Evolutionary conservation across 2,888 invertebrate species (phyloP).

Genomic region (Vannuccia rotundouncinata): DNA sequence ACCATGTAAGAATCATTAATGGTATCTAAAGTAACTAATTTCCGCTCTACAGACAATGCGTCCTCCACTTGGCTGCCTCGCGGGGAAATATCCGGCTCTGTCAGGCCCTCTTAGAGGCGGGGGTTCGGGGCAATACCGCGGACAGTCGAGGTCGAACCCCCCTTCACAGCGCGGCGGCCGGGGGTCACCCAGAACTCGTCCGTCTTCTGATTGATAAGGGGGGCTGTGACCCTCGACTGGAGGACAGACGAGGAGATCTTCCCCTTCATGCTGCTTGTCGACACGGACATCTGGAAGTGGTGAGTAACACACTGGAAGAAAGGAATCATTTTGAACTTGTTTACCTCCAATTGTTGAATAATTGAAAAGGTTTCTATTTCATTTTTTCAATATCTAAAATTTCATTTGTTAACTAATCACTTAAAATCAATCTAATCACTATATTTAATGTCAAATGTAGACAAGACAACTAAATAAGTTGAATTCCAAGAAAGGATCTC

Average conservation of each 20-base stretch:
- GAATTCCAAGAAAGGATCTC: no score
- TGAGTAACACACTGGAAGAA: no score
- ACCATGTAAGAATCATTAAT: no score
- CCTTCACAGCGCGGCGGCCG: neutral
- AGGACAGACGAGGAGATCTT: neutral
- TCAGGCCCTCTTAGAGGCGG: neutral
- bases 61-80: neutral
- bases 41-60: conserved; percentile 14
- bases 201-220: neutral
- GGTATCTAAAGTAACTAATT: no score
- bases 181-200: neutral
- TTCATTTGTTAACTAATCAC: no score
- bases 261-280: neutral
- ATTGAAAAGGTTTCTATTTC: no score
- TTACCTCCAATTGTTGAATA: no score
- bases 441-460: no score
- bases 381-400: no score
- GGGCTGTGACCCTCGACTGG: neutral
- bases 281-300: conserved; percentile 4
- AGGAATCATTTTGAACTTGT: no score
- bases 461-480: no score
- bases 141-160: neutral
- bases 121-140: neutral
- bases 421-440: no score
- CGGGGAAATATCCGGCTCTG: conserved; percentile 2